A percentile compares a stretch with the other conserved stretches of the same genome.
phyloP scores from a whole-genome alignment of 1,140 invertebrate genomes.

The Coenobita brevimanus region DNA sequence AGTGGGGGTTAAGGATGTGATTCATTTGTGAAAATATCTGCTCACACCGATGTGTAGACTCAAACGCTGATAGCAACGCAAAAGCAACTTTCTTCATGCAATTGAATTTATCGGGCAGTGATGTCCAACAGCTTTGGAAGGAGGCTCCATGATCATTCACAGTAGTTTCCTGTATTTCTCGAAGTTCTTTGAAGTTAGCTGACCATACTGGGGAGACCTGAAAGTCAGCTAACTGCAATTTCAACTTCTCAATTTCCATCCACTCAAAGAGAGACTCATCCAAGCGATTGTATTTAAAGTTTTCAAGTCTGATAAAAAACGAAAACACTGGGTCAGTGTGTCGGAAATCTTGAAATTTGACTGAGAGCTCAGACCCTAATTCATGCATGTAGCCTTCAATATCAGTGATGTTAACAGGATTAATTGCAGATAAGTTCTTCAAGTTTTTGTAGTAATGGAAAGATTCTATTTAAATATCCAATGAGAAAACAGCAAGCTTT shows the following conservation, averaged over 20 bases:
- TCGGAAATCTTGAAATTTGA: not conserved
- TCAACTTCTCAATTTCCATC: no score
- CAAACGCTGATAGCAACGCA: no score
- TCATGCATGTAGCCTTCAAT: not conserved
- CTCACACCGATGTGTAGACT: constrained; percentile 16
- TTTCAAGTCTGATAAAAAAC: no score
- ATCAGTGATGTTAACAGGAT: constrained; percentile 12
- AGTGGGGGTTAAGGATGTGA: not conserved
- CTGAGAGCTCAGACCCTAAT: constrained; percentile 25
- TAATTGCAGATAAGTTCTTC: no score
- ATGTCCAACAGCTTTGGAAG: no score
- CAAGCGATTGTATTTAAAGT: not conserved
- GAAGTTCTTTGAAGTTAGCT: no score
- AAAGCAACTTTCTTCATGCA: no score
- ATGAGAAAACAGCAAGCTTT: constrained; percentile 10
- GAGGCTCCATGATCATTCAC: no score
- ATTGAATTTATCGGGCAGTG: no score
- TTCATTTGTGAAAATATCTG: not conserved
- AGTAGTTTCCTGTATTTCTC: no score
- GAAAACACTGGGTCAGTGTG: not conserved
- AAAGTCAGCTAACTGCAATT: no score
- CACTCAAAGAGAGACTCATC: not conserved
- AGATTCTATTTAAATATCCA: not conserved
- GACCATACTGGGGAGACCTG: no score
- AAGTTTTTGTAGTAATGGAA: not conserved